Conservation (phyloP, 2,888 invertebrate species). For the Acrocera orbiculus region DNA sequence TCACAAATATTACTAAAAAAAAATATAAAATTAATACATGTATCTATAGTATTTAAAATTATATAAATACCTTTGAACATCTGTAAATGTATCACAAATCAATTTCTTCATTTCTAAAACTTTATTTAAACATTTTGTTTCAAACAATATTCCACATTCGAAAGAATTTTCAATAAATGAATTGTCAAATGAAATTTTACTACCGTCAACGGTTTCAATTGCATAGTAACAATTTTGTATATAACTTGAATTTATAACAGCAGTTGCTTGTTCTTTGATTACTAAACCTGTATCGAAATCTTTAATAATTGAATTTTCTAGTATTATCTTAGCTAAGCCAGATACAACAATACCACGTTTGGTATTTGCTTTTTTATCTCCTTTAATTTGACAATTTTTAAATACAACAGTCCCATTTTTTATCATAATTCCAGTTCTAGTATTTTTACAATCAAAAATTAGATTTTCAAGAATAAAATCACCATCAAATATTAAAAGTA, state of each 20-base stretch:
- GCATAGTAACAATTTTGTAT: constrained; percentile 22
- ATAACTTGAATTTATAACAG: constrained; percentile 20
- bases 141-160: constrained; percentile 35
- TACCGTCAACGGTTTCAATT: constrained; percentile 18
- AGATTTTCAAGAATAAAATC: constrained; percentile 36
- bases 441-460: constrained; percentile 34
- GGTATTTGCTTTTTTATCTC: constrained; percentile 34
- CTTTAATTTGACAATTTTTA: constrained; percentile 35
- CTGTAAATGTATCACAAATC: constrained; percentile 8
- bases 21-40: too few relatives aligned
- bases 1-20: too few relatives aligned
- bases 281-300: constrained; percentile 37
- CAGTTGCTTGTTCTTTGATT: constrained; percentile 27
- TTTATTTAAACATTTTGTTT: constrained; percentile 21
- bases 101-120: constrained; percentile 14
- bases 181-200: constrained; percentile 32
- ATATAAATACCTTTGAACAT: constrained; percentile 13
- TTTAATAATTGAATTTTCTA: constrained; percentile 33
- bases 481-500: constrained; percentile 37
- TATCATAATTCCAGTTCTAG: constrained; percentile 35
- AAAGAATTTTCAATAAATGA: constrained; percentile 31
- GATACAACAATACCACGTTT: constrained; percentile 37
- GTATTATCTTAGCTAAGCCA: constrained; percentile 26
- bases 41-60: too few relatives aligned
- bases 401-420: constrained; percentile 34